Base-by-base conservation (phyloP, 2,888 invertebrate genomes). In the Autographa pulchrina region DNA sequence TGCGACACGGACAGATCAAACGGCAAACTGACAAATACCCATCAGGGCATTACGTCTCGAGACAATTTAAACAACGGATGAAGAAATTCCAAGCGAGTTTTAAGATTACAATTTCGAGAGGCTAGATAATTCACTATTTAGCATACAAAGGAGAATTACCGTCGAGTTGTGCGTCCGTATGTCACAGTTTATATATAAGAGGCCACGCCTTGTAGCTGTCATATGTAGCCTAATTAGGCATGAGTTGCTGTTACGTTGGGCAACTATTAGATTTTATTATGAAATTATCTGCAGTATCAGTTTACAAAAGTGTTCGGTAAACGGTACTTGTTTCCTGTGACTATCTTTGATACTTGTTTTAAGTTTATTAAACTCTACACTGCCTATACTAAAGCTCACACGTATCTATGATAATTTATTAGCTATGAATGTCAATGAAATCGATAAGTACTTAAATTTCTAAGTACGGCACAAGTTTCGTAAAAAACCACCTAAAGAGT, bases 81-180 rank as follows among this genome's bases (percentile, higher is more conserved):
- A 93, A 96, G 95, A 94, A 96, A 96, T 94, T 94, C 93, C 93
- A 91, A 92, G 92, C 94, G 81, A 92, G 94, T 94, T 93, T 91
- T 87, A 89, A 95, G 96, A 95, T 96, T 95, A 96, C 94, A 94
- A 94, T 96, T 96, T 94, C 92, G 93, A 93, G 90, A 89, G 92
- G 93, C 94, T 95, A 95, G 95, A 96, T 95, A 94, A 96, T 95
- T 95, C 93, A 91, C 90, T 92, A 93, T 94, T 89, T 96, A 93
- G 94, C 95, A 96, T 96, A 96, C 95, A 96, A 96, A 95, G 95
- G 94, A 92, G 94, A 91, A 94, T 94, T 94, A 94, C 94, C 91
- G 93, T 91, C 91, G 87, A 80, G 86, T 86, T 90, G 91, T 92
- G 91, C 91, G 93, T 93, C 90, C 92, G 93, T 93, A 89, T 94